Conservation (phyloP, 2,797 vertebrate species). For the Anableps anableps region DNA sequence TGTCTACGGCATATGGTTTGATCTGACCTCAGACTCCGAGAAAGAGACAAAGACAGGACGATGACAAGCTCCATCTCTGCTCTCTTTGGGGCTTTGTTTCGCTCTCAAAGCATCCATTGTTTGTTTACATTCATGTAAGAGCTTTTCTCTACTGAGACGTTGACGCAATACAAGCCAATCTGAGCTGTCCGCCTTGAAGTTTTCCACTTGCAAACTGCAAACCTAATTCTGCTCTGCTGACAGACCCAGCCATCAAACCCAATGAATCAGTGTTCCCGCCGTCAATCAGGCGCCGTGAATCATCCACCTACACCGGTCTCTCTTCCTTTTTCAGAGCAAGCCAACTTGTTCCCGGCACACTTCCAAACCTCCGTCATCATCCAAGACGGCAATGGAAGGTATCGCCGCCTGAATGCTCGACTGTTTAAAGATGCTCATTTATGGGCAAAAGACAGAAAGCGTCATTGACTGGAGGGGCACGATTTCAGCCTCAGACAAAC, state of each 20-base stretch:
- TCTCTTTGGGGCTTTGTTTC: constrained; percentile 64
- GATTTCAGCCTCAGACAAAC: background rate
- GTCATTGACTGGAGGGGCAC: constrained; percentile 1
- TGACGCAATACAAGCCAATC: constrained; percentile 39
- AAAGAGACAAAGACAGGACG: constrained; percentile 49
- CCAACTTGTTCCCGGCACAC: constrained; percentile 34
- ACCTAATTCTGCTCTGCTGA: constrained; percentile 34
- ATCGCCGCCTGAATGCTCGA: constrained; percentile 15
- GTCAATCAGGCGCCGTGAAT: constrained; percentile 60
- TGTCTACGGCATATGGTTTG: constrained; percentile 16
- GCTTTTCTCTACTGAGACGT: constrained; percentile 27
- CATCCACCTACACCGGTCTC: constrained; percentile 55
- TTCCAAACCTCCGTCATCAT: constrained; percentile 44
- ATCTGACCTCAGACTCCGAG: constrained; percentile 47
- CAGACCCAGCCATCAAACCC: constrained; percentile 43
- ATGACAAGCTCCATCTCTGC: constrained; percentile 42
- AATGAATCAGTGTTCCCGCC: constrained; percentile 56
- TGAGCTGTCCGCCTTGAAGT: background rate
- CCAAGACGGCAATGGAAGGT: constrained; percentile 17
- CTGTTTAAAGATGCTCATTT: constrained; percentile 37
- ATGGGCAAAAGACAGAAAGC: background rate
- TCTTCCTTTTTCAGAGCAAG: constrained; percentile 23
- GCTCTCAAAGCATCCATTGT: constrained; percentile 60
- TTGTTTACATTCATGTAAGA: constrained; percentile 39
- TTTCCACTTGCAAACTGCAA: constrained; percentile 13